Base-by-base conservation (phyloP, 2,797 vertebrate genomes). In the Sebastes matsubarae region DNA sequence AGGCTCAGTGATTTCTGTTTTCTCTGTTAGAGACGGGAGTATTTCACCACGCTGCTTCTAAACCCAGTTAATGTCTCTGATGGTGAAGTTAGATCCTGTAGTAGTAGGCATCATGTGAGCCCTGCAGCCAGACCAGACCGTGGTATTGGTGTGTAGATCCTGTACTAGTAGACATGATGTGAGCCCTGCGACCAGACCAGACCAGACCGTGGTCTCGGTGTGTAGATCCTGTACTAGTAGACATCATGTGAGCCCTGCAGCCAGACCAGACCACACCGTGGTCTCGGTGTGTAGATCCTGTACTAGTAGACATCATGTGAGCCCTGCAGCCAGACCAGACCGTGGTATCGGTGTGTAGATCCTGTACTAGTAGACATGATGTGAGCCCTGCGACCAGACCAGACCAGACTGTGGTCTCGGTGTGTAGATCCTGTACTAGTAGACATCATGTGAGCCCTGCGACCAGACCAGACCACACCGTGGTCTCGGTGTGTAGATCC, bases 31-130 rank as follows among this genome's bases (percentile, higher is more conserved):
- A 38, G 36, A 13, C 36, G 12, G 12, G 13, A 38, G 36, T 38
- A 13, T 38, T 13, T 38, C 12, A 38, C 36, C 46, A n/a, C 18
- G 4, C 83, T 64, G 25, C 77, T 82, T 79, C 79, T 29, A 72
- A 70, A 67, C 65, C 50, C 70, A 73, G 27, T 76, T 74, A 73
- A 78, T 75, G 67, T 80, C 59, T 72, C 76, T 75, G 68, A 64
- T 66, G 38, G n/a, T 70, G 61, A 83, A 78, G 88, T 74, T 55
- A 63, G 34, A 86, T 77, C 61, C 55, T 24, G 50, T 34, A 2
- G 0, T 34, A 34, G 25, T 52, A 2, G 25, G 29, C 59, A 32
- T 72, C 63, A 36, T 34, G 32, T 32, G 32, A 32, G 32, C 32
- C 32, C 32, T 32, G 8, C 32, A 2, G 3, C 32, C 30, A 32